phyloP scores from a whole-genome alignment of 1,140 invertebrate species.

The Hyles euphorbiae region DNA sequence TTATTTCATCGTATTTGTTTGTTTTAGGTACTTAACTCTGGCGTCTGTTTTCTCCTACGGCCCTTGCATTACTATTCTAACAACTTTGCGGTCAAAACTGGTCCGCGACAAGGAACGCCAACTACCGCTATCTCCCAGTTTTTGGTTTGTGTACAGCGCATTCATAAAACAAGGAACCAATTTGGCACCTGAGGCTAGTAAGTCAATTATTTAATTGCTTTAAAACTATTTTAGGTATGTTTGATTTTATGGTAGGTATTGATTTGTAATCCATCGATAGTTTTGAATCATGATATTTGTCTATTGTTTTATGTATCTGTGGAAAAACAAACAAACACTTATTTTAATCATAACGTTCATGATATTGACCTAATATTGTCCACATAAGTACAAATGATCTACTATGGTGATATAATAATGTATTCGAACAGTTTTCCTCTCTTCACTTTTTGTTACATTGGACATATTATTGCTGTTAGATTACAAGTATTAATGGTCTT shows the following conservation, averaged over 20 bases:
- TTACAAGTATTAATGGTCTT: no score
- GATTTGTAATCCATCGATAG: no score
- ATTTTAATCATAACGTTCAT: no score
- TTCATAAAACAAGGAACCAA: slow-evolving; percentile 91
- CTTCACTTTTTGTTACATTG: no score
- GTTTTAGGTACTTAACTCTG: slow-evolving; percentile 78
- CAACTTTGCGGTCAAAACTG: slow-evolving; percentile 77
- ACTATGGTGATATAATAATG: no score
- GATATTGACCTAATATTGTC: no score
- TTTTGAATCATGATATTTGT: no score
- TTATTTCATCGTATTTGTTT: background rate
- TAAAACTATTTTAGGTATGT: background rate
- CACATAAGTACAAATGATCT: no score
- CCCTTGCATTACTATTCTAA: slow-evolving; percentile 86
- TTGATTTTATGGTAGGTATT: background rate
- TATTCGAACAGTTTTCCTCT: no score
- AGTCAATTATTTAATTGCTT: slow-evolving; percentile 29
- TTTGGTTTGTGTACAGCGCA: slow-evolving; percentile 92
- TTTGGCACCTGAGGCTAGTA: slow-evolving; percentile 85
- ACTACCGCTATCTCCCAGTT: slow-evolving; percentile 81
- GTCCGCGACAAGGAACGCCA: slow-evolving; percentile 74
- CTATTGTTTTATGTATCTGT: no score
- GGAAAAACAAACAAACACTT: no score
- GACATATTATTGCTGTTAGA: no score
- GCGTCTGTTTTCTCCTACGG: slow-evolving; percentile 83